Evolutionary conservation across 2,888 invertebrate genomes (phyloP).

Genomic region (Autographa pulchrina): DNA sequence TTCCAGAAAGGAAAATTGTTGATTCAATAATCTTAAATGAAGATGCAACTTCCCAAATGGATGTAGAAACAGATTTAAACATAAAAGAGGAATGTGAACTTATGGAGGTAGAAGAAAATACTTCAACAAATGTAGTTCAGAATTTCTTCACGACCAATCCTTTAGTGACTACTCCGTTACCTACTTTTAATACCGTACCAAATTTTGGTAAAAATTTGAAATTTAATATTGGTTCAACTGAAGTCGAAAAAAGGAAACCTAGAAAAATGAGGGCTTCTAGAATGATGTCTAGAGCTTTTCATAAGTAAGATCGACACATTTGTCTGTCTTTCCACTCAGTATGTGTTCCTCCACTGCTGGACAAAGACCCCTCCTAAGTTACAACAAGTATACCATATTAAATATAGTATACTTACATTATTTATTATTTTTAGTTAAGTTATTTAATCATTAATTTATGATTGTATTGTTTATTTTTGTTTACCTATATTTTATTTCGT

Average conservation of each 20-base stretch:
- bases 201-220: constrained; percentile 38
- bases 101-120: constrained; percentile 66
- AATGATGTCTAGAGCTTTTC: constrained; percentile 58
- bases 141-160: constrained; percentile 1
- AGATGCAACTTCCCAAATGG: constrained; percentile 34
- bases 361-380: not conserved
- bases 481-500: too few relatives aligned
- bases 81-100: constrained; percentile 35
- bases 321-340: not conserved
- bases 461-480: too few relatives aligned
- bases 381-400: too few relatives aligned
- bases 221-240: constrained; percentile 65
- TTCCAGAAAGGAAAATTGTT: constrained; percentile 17
- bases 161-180: not conserved
- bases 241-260: constrained; percentile 4
- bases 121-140: not conserved
- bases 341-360: not conserved
- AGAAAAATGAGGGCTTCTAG: constrained; percentile 49
- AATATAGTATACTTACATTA: too few relatives aligned
- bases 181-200: constrained; percentile 14
- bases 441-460: too few relatives aligned
- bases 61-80: constrained; percentile 23
- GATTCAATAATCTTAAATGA: constrained; percentile 30
- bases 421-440: too few relatives aligned
- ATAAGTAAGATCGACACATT: constrained; percentile 46